phyloP scores from a whole-genome alignment of 2,113 vertebrate genomes.

The Megalops atlanticus region DNA sequence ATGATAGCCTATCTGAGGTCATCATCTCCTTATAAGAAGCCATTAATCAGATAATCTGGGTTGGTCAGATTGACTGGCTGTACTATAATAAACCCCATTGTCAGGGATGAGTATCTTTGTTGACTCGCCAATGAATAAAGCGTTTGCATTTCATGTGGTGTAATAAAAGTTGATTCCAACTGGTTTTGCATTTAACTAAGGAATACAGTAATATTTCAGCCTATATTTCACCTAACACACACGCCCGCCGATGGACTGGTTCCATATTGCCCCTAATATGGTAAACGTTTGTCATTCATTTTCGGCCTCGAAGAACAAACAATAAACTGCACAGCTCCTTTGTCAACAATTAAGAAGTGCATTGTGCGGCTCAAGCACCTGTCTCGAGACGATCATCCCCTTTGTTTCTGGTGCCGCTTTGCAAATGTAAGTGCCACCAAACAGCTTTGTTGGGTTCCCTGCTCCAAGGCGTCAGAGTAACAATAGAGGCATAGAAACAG shows the following conservation, averaged over 20 bases:
- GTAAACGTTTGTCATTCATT: neutral
- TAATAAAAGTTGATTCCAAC: no score
- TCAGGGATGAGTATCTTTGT: neutral
- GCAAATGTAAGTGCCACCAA: neutral
- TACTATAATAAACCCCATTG: neutral
- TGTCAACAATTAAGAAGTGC: constrained; percentile 12
- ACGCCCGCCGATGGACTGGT: no score
- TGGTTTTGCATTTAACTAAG: no score
- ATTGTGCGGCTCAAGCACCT: neutral
- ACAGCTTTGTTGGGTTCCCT: neutral
- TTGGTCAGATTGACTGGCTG: neutral
- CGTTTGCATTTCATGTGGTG: neutral
- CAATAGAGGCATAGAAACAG: constrained; percentile 13
- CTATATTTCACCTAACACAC: no score
- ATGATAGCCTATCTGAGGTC: neutral
- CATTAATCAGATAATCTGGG: neutral
- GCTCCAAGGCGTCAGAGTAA: neutral
- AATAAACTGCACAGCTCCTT: constrained; percentile 1
- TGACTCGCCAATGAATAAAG: no score
- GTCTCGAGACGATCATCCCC: neutral
- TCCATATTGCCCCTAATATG: neutral
- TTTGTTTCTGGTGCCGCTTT: constrained; percentile 14
- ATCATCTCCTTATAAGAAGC: neutral
- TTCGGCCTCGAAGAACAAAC: neutral
- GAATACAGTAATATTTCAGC: no score